Percentiles rank a stretch among this genome's conserved stretches.
Evolutionary conservation across 2,888 invertebrate genomes (phyloP).

Genomic region (Drosophila yooni): DNA sequence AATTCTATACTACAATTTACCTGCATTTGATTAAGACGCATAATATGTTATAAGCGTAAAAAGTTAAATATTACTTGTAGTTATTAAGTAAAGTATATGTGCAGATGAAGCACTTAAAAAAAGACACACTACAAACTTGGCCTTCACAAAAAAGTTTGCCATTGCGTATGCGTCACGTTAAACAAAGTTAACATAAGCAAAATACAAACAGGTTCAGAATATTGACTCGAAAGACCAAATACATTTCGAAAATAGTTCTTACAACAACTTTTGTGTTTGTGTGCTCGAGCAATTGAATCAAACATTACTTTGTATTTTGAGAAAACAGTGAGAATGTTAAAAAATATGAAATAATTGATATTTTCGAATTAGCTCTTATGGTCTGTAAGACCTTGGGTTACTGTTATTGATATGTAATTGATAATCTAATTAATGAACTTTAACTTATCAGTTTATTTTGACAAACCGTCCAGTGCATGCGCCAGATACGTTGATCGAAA

Average conservation of each 20-base stretch:
- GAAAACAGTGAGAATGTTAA: not conserved
- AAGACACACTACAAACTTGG: not conserved
- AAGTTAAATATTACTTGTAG: not conserved
- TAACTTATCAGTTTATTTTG: slow-evolving; percentile 2
- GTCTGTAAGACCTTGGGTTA: not conserved
- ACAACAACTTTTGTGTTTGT: not conserved
- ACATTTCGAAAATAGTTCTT: not conserved
- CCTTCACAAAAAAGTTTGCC: not conserved
- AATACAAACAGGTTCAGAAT: not conserved
- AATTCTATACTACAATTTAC: not conserved
- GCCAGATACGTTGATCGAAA: not conserved
- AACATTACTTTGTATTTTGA: not conserved
- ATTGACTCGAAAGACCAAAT: not conserved
- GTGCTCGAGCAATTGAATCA: not conserved
- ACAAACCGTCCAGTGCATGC: not conserved
- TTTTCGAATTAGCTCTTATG: not conserved
- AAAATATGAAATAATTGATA: not conserved
- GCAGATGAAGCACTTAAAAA: not conserved
- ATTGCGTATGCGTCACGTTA: not conserved
- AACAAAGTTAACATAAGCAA: not conserved
- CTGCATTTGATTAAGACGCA: not conserved
- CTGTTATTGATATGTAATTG: not conserved
- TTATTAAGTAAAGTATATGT: not conserved
- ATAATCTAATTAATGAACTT: slow-evolving; percentile 19
- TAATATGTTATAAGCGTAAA: not conserved